Evolutionary conservation across 2,888 invertebrate genomes (phyloP), one percentile per base, ranked within the genome.

Genomic region (Onthophagus sagittarius): DNA sequence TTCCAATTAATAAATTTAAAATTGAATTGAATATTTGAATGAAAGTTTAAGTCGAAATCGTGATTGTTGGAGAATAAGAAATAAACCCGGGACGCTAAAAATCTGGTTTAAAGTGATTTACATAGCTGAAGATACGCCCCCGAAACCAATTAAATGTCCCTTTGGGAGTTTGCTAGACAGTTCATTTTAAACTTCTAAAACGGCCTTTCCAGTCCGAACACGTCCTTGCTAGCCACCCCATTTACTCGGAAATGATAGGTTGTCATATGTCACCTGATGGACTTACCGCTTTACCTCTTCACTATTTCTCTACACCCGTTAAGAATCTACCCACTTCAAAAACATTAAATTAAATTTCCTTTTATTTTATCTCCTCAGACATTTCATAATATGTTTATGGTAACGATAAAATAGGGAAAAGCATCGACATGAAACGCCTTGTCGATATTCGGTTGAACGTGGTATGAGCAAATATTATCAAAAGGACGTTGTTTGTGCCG

Each of bases 81-180:
- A 53, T 53, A 53, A 11, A 53, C 33, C 39, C 62, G 62, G 63
- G 69, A 71, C 69, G 71, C 67, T 62, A 75, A 76, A 77, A 73
- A 71, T 69, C 75, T 72, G 75, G 64, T 74, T 72, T 72, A 72
- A 74, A 72, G 74, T 74, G 76, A 78, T 78, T 78, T 78, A 75
- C 77, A 78, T 77, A 78, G 77, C 77, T 75, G 75, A 75, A 75
- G 74, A 76, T 77, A 76, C 77, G 76, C 76, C 77, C 75, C 77
- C 77, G 74, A 77, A 78, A 78, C 77, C 77, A 78, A 78, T 78
- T 78, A 78, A 78, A 76, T 77, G 77, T 73, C 76, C 74, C 76
- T 75, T 74, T 76, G 73, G 75, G 75, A 77, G 70, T 67, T 67
- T 75, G 69, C 74, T 72, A 76, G 74, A 75, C 72, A 77, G 77